Conservation (phyloP, 2,888 invertebrate genomes). For the Agonopterix heracliana region DNA sequence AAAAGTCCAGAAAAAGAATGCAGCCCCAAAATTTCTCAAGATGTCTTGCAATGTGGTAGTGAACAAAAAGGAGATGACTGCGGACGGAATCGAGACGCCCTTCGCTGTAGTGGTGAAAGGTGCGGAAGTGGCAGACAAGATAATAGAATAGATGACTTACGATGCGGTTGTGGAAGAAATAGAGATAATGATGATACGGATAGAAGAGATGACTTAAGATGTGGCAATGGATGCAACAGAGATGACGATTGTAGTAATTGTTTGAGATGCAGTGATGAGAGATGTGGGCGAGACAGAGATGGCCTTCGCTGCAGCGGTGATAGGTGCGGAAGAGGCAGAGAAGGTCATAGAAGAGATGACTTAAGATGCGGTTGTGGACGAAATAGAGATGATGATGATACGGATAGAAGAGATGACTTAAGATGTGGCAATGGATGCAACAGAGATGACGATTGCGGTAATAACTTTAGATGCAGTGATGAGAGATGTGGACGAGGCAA, state of each 20-base stretch:
- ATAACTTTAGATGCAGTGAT: not conserved
- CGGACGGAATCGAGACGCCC: not conserved
- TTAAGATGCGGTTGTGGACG: too few species aligned
- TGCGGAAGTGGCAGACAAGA: not conserved
- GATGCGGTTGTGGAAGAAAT: too few species aligned
- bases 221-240: too few species aligned
- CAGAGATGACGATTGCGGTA: too few species aligned
- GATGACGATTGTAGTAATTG: too few species aligned
- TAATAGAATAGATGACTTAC: not conserved
- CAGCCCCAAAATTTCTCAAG: not conserved
- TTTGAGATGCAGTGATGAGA: not conserved
- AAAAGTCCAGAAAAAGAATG: not conserved
- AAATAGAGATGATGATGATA: not conserved
- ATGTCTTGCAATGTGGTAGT: not conserved
- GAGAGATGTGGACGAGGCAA: not conserved
- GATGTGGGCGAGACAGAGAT: not conserved
- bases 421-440: too few species aligned
- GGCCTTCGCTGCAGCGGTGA: not conserved
- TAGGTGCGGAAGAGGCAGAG: not conserved
- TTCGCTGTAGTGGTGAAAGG: not conserved
- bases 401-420: too few species aligned
- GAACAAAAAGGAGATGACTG: not conserved
- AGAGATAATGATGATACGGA: not conserved
- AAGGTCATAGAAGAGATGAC: not conserved
- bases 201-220: too few species aligned